Evolutionary conservation across 37 sponge, comb jelly and placozoan species (phyloP).

Genomic region (Beroe forskalii): DNA sequence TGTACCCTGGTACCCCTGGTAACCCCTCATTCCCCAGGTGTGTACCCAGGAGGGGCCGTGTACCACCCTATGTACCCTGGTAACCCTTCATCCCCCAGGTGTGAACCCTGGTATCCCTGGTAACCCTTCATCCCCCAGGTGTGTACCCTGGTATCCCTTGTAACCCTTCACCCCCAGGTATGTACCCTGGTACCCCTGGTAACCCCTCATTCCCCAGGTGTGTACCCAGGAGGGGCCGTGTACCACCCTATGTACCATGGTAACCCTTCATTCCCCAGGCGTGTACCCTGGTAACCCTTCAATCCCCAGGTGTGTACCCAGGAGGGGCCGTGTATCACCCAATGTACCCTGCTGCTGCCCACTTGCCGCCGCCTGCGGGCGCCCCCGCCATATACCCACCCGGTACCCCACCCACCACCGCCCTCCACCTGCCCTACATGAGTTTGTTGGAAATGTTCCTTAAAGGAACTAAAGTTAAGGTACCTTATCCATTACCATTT

Average conservation of each 20-base stretch:
- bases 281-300: background rate
- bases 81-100: no score
- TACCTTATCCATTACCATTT: background rate
- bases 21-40: no score
- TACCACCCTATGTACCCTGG: background rate
- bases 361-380: background rate
- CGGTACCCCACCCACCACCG: background rate
- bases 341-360: background rate
- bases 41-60: no score
- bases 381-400: background rate
- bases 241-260: background rate
- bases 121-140: background rate
- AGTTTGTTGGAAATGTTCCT: background rate
- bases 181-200: no score
- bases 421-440: constrained; percentile 1
- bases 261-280: no score
- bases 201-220: no score
- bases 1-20: no score
- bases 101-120: no score
- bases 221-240: background rate
- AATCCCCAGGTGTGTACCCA: background rate
- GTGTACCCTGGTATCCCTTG: background rate
- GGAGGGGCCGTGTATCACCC: constrained; percentile 11
- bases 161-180: background rate
- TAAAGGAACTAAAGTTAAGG: background rate